Evolutionary conservation across 2,888 invertebrate species (phyloP), one percentile per base, ranked within the genome.

Genomic region (Schizotus pectinicornis): DNA sequence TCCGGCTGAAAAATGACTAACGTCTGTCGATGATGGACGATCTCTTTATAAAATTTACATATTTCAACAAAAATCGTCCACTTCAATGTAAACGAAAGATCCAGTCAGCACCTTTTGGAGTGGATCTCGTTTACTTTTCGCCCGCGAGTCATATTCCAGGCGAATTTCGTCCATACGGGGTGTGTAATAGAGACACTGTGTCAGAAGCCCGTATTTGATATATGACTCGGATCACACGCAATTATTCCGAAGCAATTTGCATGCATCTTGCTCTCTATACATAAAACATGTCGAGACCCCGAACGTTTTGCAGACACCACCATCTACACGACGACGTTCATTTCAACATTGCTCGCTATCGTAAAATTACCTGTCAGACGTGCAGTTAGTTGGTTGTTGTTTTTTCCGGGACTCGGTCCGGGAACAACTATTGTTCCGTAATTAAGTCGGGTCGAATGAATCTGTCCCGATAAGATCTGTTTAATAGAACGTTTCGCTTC

Each of bases 1-100:
- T 57, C 35, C 41, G 14, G 36, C 11, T 8, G 31, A 37, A 34
- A 39, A 43, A 43, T 22, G 49, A 35, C 41, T 58, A 56, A 54
- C 60, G 64, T 73, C 75, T 75, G 75, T 71, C 66, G 68, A 73
- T 76, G 75, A 76, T 74, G 70, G 74, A 75, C 72, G 74, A 69
- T 67, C 64, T 59, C 67, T 70, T 63, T 65, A 59, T 57, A 68
- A 53, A 76, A 78, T 79, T 79, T 78, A 77, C 79, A 79, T 79
- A 77, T 75, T 78, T 73, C 78, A 77, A 78, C 76, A 77, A 75
- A 77, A 79, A 77, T 77, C 75, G 68, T 67, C 69, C 71, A 69
- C 74, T 74, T 62, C 61, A 70, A 61, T 50, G 66, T 63, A 64
- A 64, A 64, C 64, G 64, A 63, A 66, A 68, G 69, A 63, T 63